Evolutionary conservation across 2,888 invertebrate species (phyloP).

Genomic region (Catocala fraxini): DNA sequence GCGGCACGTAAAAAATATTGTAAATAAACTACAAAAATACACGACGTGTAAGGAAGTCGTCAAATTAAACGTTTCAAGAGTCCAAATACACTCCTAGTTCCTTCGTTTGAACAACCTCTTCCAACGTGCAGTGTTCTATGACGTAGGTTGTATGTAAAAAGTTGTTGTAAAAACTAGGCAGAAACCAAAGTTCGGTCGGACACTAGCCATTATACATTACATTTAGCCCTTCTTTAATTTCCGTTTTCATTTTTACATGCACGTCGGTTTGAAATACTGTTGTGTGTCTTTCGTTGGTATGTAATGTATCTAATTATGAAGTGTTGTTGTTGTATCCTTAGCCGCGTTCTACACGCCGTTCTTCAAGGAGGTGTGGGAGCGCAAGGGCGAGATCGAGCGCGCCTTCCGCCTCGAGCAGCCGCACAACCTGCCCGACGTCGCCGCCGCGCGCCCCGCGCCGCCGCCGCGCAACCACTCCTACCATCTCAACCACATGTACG

Average conservation of each 20-base stretch:
- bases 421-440: constrained; percentile 90
- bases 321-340: constrained; percentile 57
- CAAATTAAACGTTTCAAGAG: constrained; percentile 36
- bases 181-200: too few species aligned
- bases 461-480: constrained; percentile 94
- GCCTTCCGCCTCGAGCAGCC: constrained; percentile 92
- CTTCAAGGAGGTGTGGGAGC: constrained; percentile 98
- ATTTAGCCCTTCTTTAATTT: too few species aligned
- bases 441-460: constrained; percentile 88
- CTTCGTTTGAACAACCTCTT: too few species aligned
- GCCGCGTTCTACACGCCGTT: constrained; percentile 98
- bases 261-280: too few species aligned
- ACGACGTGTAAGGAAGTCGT: constrained; percentile 51
- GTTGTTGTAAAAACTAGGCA: too few species aligned
- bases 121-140: too few species aligned
- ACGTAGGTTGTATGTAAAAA: too few species aligned
- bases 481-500: constrained; percentile 89
- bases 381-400: constrained; percentile 97
- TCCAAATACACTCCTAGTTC: too few species aligned
- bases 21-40: constrained; percentile 47
- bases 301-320: too few species aligned
- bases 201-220: too few species aligned
- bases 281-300: too few species aligned
- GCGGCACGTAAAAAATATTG: constrained; percentile 39
- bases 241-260: too few species aligned